A percentile compares a stretch with the other conserved stretches of the same genome.
phyloP scores from a whole-genome alignment of 2,888 invertebrate genomes.

The Phalera bucephala region DNA sequence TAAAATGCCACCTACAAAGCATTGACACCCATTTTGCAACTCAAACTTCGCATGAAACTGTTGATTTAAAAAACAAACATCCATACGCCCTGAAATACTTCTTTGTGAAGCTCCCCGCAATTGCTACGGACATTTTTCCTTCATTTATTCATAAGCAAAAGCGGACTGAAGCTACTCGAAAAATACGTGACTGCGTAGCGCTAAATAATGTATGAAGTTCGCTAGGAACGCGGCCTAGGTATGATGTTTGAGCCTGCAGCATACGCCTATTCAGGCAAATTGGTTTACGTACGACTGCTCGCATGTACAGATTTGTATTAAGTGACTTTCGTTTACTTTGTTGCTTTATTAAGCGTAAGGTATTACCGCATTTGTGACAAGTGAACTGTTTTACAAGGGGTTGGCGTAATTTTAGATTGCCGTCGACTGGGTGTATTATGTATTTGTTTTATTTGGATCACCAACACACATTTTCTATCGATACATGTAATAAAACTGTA shows the following conservation, averaged over 20 bases:
- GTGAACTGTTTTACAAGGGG: too few relatives aligned
- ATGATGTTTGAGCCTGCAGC: constrained; percentile 40
- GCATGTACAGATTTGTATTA: not conserved
- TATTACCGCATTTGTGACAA: too few relatives aligned
- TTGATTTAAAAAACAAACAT: constrained; percentile 23
- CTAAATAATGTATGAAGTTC: constrained; percentile 66
- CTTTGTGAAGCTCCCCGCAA: constrained; percentile 51
- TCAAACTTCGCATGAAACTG: constrained; percentile 4
- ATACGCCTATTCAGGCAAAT: constrained; percentile 19
- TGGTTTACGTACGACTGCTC: constrained; percentile 5
- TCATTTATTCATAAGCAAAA: constrained; percentile 76
- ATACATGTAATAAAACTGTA: too few relatives aligned
- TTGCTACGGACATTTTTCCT: constrained; percentile 66
- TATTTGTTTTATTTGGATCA: too few relatives aligned
- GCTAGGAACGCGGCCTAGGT: constrained; percentile 38
- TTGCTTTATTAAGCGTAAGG: not conserved
- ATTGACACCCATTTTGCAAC: too few relatives aligned
- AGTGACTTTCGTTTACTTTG: not conserved
- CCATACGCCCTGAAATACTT: constrained; percentile 20
- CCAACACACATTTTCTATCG: too few relatives aligned
- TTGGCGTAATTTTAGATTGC: too few relatives aligned
- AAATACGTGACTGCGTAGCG: constrained; percentile 71
- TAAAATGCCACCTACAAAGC: too few relatives aligned
- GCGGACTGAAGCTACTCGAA: constrained; percentile 69
- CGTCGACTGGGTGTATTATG: too few relatives aligned